phyloP scores from a whole-genome alignment of 2,888 invertebrate genomes.

The Papilio protenor region DNA sequence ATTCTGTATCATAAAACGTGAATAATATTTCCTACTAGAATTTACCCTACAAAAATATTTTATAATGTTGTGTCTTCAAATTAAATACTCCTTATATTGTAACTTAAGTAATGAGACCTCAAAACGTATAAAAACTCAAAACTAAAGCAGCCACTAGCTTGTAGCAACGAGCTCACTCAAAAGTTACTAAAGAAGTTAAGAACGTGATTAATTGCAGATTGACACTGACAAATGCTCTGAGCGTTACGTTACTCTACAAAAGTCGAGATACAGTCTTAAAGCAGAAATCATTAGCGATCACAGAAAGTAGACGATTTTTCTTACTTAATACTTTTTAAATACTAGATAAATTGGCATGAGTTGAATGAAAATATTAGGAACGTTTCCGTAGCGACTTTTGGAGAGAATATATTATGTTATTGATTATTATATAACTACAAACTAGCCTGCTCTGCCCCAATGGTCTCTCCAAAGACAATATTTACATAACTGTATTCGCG shows the following conservation, averaged over 20 bases:
- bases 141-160: neutral
- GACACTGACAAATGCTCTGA: conserved; percentile 9
- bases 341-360: neutral
- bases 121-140: neutral
- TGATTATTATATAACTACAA: neutral
- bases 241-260: neutral
- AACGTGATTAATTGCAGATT: conserved; percentile 12
- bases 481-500: neutral
- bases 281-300: neutral
- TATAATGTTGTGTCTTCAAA: neutral
- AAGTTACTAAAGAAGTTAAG: neutral
- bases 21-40: neutral
- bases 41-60: neutral
- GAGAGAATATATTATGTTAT: neutral
- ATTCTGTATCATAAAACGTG: neutral
- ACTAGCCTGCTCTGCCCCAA: neutral
- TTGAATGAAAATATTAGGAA: neutral
- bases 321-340: neutral
- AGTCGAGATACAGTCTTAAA: conserved; percentile 3
- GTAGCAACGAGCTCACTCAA: neutral
- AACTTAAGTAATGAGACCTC: neutral
- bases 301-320: neutral
- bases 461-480: neutral
- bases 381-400: neutral
- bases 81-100: neutral